phyloP scores from a whole-genome alignment of 2,888 invertebrate genomes.

The Orthosia gracilis region DNA sequence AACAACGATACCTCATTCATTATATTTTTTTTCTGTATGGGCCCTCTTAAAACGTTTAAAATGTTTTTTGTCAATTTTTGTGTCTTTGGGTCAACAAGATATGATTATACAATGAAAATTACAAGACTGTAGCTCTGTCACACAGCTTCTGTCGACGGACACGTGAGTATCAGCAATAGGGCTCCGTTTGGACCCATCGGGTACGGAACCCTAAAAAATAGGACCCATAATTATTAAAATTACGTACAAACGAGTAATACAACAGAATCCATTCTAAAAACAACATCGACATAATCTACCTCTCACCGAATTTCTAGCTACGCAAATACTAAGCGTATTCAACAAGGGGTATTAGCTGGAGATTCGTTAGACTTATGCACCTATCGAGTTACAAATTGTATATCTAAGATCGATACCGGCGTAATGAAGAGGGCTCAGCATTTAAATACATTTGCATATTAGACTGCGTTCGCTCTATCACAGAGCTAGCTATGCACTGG shows the following conservation, averaged over 20 bases:
- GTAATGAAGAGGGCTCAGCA: conserved; percentile 91
- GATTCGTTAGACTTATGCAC: conserved; percentile 85
- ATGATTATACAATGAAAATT: too few species aligned
- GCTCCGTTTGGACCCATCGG: too few species aligned
- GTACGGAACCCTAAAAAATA: too few species aligned
- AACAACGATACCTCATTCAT: too few species aligned
- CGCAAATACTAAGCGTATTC: conserved; percentile 53
- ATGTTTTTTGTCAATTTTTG: too few species aligned
- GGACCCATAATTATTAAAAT: background rate
- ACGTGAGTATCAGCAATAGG: too few species aligned
- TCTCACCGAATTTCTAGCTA: conserved; percentile 31
- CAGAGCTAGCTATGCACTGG: conserved; percentile 44
- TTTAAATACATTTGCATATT: conserved; percentile 91
- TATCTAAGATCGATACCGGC: conserved; percentile 90
- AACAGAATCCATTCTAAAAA: background rate
- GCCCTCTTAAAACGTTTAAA: too few species aligned
- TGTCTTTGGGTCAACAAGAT: too few species aligned
- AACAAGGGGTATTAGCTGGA: conserved; percentile 75
- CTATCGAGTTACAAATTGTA: conserved; percentile 90
- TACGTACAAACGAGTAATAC: background rate
- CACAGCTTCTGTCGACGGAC: too few species aligned
- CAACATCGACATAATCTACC: background rate
- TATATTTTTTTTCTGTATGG: too few species aligned
- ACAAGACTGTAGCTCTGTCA: too few species aligned
- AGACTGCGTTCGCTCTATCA: conserved; percentile 86